phyloP scores from a whole-genome alignment of 2,888 invertebrate species.

The Stenchaetothrips biformis region DNA sequence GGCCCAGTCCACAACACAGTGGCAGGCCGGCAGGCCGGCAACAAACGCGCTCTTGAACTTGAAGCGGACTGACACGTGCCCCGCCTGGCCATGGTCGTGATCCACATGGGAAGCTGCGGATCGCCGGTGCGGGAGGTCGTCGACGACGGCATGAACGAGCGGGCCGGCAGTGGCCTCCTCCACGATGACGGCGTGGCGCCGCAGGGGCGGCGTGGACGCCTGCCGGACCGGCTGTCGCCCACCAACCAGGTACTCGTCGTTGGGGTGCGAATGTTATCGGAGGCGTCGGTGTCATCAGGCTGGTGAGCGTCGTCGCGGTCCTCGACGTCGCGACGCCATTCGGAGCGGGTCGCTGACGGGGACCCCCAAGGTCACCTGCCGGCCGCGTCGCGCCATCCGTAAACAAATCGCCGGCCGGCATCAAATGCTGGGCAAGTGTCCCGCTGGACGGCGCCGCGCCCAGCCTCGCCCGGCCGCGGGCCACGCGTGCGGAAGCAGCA shows the following conservation, averaged over 20 bases:
- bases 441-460: too few species aligned
- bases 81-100: background rate
- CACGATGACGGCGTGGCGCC: background rate
- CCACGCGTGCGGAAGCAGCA: too few species aligned
- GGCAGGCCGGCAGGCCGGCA: too few species aligned
- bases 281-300: background rate
- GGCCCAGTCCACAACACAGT: too few species aligned
- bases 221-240: background rate
- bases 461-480: too few species aligned
- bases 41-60: too few species aligned
- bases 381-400: too few species aligned
- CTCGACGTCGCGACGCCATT: background rate
- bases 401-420: too few species aligned
- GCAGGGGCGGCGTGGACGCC: background rate
- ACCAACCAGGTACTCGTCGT: slow-evolving; percentile 3
- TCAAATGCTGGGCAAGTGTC: too few species aligned
- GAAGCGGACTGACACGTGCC: background rate
- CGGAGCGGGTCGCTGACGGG: background rate
- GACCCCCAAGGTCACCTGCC: too few species aligned
- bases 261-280: background rate
- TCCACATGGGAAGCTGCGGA: background rate
- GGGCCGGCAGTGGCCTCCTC: background rate
- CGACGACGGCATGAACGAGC: background rate
- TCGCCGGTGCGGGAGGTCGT: background rate
- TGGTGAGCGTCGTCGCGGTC: background rate